Evolutionary conservation across 2,888 invertebrate species (phyloP).

Genomic region (Heliconius ismenius): DNA sequence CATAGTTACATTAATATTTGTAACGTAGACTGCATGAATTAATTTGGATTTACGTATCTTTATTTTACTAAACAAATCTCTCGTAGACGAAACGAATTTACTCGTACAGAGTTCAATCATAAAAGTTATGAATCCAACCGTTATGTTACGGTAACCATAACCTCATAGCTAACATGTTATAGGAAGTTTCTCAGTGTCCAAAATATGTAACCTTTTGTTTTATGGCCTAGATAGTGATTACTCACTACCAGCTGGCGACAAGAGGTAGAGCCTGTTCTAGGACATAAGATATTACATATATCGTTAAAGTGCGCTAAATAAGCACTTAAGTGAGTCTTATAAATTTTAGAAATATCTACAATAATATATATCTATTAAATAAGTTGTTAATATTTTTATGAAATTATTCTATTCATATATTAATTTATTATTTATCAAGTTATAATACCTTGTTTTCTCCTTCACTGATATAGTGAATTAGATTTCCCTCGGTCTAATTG

Average conservation of each 20-base stretch:
- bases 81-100: slow-evolving; percentile 41
- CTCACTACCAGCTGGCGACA: slow-evolving; percentile 23
- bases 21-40: slow-evolving; percentile 27
- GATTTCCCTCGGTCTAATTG: slow-evolving; percentile 5
- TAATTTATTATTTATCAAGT: neutral
- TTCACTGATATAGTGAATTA: neutral
- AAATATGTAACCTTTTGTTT: slow-evolving; percentile 45
- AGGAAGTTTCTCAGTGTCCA: slow-evolving; percentile 47
- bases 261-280: neutral
- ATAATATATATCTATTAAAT: neutral
- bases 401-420: too few relatives aligned
- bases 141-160: slow-evolving; percentile 63
- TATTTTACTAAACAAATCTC: slow-evolving; percentile 36
- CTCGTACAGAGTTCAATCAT: slow-evolving; percentile 51
- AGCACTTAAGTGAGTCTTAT: neutral
- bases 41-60: slow-evolving; percentile 25
- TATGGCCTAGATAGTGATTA: slow-evolving; percentile 49
- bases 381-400: neutral
- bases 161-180: slow-evolving; percentile 38
- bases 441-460: neutral
- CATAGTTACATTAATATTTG: slow-evolving; percentile 5
- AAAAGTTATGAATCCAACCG: slow-evolving; percentile 59
- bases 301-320: neutral
- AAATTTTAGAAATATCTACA: neutral
- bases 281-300: neutral